Evolutionary conservation across 2,113 vertebrate genomes (phyloP), one percentile per base, ranked within the genome.

Genomic region (Nothoprocta pentlandii): DNA sequence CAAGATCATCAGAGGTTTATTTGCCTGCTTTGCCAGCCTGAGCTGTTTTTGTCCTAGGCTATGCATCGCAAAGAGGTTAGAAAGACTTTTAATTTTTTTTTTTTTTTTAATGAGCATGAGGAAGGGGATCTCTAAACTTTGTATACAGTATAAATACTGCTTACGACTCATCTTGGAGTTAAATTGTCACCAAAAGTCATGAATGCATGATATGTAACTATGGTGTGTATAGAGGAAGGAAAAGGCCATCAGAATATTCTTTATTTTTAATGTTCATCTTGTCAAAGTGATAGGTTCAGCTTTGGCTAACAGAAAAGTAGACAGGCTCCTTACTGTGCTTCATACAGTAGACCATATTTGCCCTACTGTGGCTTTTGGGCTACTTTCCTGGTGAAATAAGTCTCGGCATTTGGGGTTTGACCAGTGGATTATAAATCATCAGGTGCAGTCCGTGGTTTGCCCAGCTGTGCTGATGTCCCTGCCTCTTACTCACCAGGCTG

Each of bases 141-240:
- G 74, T 89, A 93, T 87, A 92, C 82, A 96, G 91, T 91, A 95
- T 85, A 91, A 90, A 86, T 92, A 85, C 59, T 94, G 86, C 49
- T 80, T 94, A 90, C 75, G 79, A 97, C 92, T 96, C 95, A 95
- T 88, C 94, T 84, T 80, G 58, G 88, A 96, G 91, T 96, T 96
- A 92, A 95, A 93, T 61, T 34, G 59, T 85, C 96, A 97, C 94
- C 94, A 94, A 92, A 97, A 96, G 84, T 93, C 85, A 87, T 93
- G 87, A 92, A 90, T 97, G 95, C 96, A 97, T 97, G 95, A 96
- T 94, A 82, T 94, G 42, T 96, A 96, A 91, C 80, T 82, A 86
- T 93, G 66, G 74, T 85, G 87, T 91, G 32, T 96, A 96, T 86
- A 94, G 66, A 90, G 92, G 84, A 96, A 97, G 66, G 90, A 89